Conservation (phyloP, 2,797 vertebrate genomes). For the Rousettus madagascariensis region DNA sequence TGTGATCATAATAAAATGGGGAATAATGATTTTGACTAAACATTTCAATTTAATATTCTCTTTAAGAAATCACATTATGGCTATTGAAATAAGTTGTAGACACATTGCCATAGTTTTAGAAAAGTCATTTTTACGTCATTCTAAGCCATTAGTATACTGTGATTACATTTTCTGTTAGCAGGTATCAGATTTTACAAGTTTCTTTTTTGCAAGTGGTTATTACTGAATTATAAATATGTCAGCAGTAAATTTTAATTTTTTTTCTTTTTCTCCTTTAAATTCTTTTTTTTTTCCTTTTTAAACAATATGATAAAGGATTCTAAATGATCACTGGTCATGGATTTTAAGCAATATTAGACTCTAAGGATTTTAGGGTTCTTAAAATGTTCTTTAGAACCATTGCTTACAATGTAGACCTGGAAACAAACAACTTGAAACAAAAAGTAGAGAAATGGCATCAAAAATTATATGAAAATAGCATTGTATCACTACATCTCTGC, state of each 20-base stretch:
- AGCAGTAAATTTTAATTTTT: not conserved
- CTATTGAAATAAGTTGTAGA: not conserved
- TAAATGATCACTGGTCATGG: not conserved
- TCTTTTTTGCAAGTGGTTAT: slow-evolving; percentile 13
- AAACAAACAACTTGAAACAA: not conserved
- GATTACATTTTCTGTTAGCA: not conserved
- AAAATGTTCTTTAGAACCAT: not conserved
- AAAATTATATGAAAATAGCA: not conserved
- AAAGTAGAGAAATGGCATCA: not conserved
- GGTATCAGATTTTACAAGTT: not conserved
- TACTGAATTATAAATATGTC: not conserved
- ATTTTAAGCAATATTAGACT: slow-evolving; percentile 18
- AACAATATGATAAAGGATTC: not conserved
- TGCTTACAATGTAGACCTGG: not conserved
- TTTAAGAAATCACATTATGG: not conserved
- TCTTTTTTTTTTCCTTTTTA: not conserved
- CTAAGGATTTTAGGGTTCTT: not conserved
- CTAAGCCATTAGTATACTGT: not conserved
- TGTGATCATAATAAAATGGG: not conserved
- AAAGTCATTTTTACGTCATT: not conserved
- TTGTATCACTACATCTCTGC: not conserved
- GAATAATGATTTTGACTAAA: slow-evolving; percentile 15
- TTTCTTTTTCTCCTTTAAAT: not conserved
- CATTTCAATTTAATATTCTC: not conserved
- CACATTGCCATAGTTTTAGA: not conserved